Conservation (phyloP, 2,888 invertebrate species). For the Caenorhabditis imperialis region DNA sequence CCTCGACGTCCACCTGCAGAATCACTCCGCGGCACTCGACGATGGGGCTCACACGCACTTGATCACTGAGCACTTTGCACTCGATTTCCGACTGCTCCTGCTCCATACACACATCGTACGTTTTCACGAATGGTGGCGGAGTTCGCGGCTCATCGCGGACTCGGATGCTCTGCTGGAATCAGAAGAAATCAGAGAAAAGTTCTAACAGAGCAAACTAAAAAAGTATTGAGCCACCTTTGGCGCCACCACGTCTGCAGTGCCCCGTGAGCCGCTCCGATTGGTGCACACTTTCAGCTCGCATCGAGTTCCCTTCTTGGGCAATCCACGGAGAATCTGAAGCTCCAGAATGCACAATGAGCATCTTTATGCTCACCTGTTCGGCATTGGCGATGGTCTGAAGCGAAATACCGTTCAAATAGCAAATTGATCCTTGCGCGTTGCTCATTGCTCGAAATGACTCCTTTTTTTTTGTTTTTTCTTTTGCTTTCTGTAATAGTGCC, state of each 20-base stretch:
- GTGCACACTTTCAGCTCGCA: conserved; percentile 10
- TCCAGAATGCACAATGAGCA: no score
- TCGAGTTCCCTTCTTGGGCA: conserved; percentile 4
- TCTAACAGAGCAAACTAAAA: no score
- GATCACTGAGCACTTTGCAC: background rate
- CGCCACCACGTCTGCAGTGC: conserved; percentile 18
- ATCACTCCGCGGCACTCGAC: background rate
- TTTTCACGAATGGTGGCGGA: background rate
- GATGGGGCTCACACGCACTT: background rate
- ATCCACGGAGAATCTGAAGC: conserved; percentile 7
- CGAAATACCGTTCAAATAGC: conserved; percentile 12
- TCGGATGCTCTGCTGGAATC: background rate
- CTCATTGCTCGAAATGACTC: conserved; percentile 7
- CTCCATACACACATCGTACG: background rate
- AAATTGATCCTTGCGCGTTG: conserved; percentile 6
- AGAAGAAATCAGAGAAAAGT: no score
- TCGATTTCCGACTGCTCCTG: background rate
- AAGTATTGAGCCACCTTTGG: no score
- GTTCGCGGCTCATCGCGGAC: background rate
- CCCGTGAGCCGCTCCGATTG: background rate
- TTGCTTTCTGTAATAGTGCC: no score
- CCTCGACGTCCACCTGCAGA: conserved; percentile 21
- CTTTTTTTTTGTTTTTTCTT: no score
- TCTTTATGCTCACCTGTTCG: conserved; percentile 2
- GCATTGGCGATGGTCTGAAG: conserved; percentile 15